phyloP scores from a whole-genome alignment of 2,888 invertebrate species.

The Apamea crenata region DNA sequence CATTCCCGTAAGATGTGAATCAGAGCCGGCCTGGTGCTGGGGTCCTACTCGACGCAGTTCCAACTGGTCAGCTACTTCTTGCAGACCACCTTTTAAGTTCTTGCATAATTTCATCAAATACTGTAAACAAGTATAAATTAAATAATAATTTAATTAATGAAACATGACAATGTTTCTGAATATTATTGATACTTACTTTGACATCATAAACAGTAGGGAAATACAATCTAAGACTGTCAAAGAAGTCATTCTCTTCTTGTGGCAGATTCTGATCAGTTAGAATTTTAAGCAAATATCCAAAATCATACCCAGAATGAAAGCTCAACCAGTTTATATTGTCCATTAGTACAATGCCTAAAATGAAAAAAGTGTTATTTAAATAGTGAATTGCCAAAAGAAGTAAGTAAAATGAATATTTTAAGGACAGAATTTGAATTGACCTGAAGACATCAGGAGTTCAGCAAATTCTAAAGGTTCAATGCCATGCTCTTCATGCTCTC shows the following conservation, averaged over 20 bases:
- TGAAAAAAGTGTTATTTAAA: background rate
- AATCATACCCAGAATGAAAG: slow-evolving; percentile 99
- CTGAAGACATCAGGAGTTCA: slow-evolving; percentile 99
- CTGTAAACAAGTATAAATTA: slow-evolving; percentile 78
- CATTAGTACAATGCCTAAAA: slow-evolving; percentile 96
- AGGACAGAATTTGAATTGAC: slow-evolving; percentile 74
- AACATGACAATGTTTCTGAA: background rate
- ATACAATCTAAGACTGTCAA: slow-evolving; percentile 97
- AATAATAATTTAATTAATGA: slow-evolving; percentile 10
- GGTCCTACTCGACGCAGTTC: slow-evolving; percentile 97
- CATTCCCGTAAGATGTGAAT: slow-evolving; percentile 98
- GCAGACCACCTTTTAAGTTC: slow-evolving; percentile 99
- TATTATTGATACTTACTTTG: slow-evolving; percentile 91
- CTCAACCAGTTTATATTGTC: slow-evolving; percentile 99
- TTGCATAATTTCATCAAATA: slow-evolving; percentile 99
- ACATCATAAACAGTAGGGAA: slow-evolving; percentile 99
- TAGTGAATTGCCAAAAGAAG: background rate
- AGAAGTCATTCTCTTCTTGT: slow-evolving; percentile 98
- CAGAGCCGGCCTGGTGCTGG: slow-evolving; percentile 99
- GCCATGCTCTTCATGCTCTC: slow-evolving; percentile 99
- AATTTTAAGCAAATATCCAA: slow-evolving; percentile 98
- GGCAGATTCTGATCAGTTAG: slow-evolving; percentile 98
- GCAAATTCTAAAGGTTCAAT: slow-evolving; percentile 99
- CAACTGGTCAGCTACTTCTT: slow-evolving; percentile 98
- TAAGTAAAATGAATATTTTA: background rate